Evolutionary conservation across 2,797 vertebrate genomes (phyloP).

Genomic region (Microhierax caerulescens): DNA sequence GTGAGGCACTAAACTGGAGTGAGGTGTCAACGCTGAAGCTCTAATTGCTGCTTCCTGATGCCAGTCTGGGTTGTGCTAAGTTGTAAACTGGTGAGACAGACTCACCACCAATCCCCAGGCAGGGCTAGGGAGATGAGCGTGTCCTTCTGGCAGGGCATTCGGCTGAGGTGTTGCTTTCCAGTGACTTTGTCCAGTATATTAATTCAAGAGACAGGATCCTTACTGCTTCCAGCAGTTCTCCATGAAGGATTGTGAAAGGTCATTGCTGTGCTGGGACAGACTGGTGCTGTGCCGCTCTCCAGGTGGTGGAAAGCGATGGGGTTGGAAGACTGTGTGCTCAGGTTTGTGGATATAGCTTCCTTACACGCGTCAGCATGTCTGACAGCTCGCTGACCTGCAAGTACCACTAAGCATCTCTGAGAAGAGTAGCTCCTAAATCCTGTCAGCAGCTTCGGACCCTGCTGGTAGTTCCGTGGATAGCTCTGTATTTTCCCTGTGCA

Average conservation of each 20-base stretch:
- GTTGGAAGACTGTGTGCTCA: background rate
- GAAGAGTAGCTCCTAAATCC: background rate
- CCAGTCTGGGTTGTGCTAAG: background rate
- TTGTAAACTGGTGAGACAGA: background rate
- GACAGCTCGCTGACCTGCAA: background rate
- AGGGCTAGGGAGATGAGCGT: background rate
- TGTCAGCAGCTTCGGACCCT: background rate
- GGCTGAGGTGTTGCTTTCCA: background rate
- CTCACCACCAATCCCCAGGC: background rate
- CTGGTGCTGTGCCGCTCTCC: rapidly evolving
- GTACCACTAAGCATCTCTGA: background rate
- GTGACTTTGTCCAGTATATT: background rate
- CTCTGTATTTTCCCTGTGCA: background rate
- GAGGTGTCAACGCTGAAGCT: background rate
- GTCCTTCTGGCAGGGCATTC: background rate
- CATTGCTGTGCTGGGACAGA: background rate
- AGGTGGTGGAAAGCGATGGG: background rate
- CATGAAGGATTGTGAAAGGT: rapidly evolving
- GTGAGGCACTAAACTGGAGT: rapidly evolving
- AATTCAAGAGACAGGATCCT: background rate
- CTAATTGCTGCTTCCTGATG: background rate
- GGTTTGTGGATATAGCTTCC: background rate
- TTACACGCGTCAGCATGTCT: rapidly evolving
- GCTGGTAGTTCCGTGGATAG: background rate
- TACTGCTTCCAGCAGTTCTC: background rate